phyloP scores from a whole-genome alignment of 2,113 vertebrate species.

The Scatophagus argus region DNA sequence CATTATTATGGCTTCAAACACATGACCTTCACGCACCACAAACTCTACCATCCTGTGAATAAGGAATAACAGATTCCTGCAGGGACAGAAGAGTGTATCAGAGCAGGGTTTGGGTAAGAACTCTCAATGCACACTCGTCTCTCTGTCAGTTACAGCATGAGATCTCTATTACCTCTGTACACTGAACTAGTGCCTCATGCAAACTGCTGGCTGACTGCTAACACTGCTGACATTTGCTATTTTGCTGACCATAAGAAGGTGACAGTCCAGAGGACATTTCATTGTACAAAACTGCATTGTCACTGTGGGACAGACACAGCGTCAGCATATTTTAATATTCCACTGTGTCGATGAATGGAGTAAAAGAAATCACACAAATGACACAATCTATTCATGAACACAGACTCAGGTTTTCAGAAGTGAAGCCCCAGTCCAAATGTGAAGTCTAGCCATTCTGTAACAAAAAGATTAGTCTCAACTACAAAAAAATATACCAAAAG shows the following conservation, averaged over 20 bases:
- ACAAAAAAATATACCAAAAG: neutral
- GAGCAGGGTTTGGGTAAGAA: slow-evolving; percentile 50
- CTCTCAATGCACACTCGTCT: slow-evolving; percentile 26
- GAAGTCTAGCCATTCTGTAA: neutral
- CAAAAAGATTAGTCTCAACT: neutral
- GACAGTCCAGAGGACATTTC: neutral
- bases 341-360: slow-evolving; percentile 2
- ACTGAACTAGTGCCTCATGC: slow-evolving; percentile 30
- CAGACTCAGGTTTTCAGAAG: neutral
- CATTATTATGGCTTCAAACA: slow-evolving; percentile 89
- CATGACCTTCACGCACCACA: slow-evolving; percentile 88
- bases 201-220: slow-evolving; percentile 21
- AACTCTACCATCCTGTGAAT: slow-evolving; percentile 90
- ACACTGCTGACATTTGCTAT: neutral
- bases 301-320: neutral
- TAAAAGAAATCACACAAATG: slow-evolving; percentile 9
- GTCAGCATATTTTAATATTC: slow-evolving; percentile 17
- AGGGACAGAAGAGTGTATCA: slow-evolving; percentile 58
- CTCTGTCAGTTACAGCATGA: slow-evolving; percentile 20
- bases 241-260: neutral
- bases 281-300: slow-evolving; percentile 3
- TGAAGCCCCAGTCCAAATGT: slow-evolving; percentile 10
- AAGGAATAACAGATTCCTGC: slow-evolving; percentile 85
- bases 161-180: slow-evolving; percentile 21
- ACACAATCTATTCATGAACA: slow-evolving; percentile 1